Evolutionary conservation across 2,888 invertebrate species (phyloP).

Genomic region (Gnatocerus cornutus): DNA sequence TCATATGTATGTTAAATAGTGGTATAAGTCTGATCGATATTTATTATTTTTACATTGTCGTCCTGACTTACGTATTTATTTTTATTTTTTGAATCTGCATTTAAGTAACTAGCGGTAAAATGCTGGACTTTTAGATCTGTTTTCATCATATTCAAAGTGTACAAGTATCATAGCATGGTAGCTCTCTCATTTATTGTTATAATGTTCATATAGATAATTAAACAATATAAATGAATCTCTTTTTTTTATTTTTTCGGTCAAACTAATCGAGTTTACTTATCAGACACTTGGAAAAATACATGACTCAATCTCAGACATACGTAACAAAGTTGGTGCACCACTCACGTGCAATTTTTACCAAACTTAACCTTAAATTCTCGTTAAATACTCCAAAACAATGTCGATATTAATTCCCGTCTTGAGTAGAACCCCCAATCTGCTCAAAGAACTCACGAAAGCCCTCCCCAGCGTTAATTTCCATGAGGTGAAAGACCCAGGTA

Average conservation of each 20-base stretch:
- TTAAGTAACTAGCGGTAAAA: slow-evolving; percentile 51
- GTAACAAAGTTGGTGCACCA: too few relatives aligned
- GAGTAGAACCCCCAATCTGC: slow-evolving; percentile 33
- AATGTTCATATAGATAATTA: slow-evolving; percentile 72
- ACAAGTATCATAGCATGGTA: slow-evolving; percentile 70
- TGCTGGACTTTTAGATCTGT: slow-evolving; percentile 66
- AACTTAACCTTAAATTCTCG: too few relatives aligned
- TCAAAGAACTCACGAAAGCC: slow-evolving; percentile 34
- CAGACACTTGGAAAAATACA: too few relatives aligned
- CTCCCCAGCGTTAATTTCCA: slow-evolving; percentile 42
- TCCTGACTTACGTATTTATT: slow-evolving; percentile 62
- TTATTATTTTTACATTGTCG: slow-evolving; percentile 67
- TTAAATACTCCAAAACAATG: slow-evolving; percentile 1
- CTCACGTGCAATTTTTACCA: too few relatives aligned
- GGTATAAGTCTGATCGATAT: slow-evolving; percentile 68
- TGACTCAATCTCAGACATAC: too few relatives aligned
- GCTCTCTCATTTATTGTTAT: slow-evolving; percentile 72
- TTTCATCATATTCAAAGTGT: slow-evolving; percentile 67
- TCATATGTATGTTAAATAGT: slow-evolving; percentile 64
- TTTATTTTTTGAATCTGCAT: slow-evolving; percentile 58
- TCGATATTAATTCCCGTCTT: slow-evolving; percentile 26
- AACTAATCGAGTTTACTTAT: too few relatives aligned
- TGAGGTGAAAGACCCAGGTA: slow-evolving; percentile 41
- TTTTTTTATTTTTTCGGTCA: slow-evolving; percentile 32
- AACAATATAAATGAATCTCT: slow-evolving; percentile 64